Conservation (phyloP, 53 echinoderm and acorn worm species). For the Paelopatides confundens region DNA sequence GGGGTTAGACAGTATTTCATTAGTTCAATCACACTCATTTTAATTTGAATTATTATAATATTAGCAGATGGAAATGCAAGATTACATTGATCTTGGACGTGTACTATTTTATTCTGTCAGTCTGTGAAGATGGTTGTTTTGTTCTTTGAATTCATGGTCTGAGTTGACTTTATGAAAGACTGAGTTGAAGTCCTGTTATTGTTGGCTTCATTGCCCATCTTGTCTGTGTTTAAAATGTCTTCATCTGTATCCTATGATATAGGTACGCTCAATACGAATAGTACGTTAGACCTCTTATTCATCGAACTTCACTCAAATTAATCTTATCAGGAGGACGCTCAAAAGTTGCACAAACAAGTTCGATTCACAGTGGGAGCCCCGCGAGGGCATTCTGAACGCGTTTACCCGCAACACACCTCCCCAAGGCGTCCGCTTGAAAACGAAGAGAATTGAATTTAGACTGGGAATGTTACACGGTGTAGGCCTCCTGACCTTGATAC, state of each 20-base stretch:
- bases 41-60: too few relatives aligned
- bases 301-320: slow-evolving; percentile 24
- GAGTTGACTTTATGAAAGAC: too few relatives aligned
- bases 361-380: slow-evolving; percentile 23
- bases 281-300: slow-evolving; percentile 19
- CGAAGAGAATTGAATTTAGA: slow-evolving; percentile 18
- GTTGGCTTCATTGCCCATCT: too few relatives aligned
- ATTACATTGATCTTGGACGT: too few relatives aligned
- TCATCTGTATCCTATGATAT: neutral
- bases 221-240: neutral
- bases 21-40: too few relatives aligned
- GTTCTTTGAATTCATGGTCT: too few relatives aligned
- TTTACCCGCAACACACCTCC: slow-evolving; percentile 3
- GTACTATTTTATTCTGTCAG: too few relatives aligned
- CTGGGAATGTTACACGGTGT: slow-evolving; percentile 36
- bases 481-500: slow-evolving; percentile 18
- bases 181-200: too few relatives aligned
- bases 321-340: neutral
- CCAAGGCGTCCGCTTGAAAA: slow-evolving; percentile 28
- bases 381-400: slow-evolving; percentile 5
- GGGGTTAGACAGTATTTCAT: too few relatives aligned
- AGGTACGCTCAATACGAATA: neutral
- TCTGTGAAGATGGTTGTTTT: too few relatives aligned
- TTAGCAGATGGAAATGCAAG: too few relatives aligned
- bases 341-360: slow-evolving; percentile 34